Conservation (phyloP, 2,113 vertebrate genomes). For the Psettodes erumei region DNA sequence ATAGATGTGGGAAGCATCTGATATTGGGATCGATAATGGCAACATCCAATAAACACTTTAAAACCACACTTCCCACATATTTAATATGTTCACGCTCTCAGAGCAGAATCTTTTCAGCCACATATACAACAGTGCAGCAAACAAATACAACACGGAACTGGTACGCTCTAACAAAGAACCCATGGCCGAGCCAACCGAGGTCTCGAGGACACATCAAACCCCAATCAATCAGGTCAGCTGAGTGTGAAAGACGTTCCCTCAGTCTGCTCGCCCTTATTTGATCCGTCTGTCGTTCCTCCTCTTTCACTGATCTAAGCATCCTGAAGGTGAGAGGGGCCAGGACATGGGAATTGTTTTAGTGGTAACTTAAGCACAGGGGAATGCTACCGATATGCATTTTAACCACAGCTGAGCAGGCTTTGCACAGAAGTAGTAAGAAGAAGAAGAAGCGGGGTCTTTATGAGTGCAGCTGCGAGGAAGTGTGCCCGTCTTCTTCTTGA, state of each 20-base stretch:
- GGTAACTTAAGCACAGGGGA: slow-evolving; percentile 8
- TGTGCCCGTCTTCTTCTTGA: not conserved
- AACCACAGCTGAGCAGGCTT: not conserved
- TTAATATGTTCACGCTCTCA: not conserved
- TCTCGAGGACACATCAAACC: slow-evolving; percentile 56
- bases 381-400: not conserved
- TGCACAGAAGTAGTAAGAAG: not conserved
- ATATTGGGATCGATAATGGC: slow-evolving; percentile 24
- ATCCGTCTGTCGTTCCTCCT: slow-evolving; percentile 19
- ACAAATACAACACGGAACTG: not conserved
- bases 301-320: not conserved
- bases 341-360: slow-evolving; percentile 9
- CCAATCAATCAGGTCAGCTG: slow-evolving; percentile 34
- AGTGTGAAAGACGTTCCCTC: slow-evolving; percentile 32
- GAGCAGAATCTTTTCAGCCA: not conserved
- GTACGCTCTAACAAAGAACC: not conserved
- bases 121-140: not conserved
- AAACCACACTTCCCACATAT: slow-evolving; percentile 11
- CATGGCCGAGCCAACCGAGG: not conserved
- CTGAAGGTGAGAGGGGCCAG: slow-evolving; percentile 11
- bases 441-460: not conserved
- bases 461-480: not conserved
- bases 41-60: slow-evolving; percentile 15
- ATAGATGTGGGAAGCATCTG: slow-evolving; percentile 18
- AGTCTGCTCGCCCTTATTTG: slow-evolving; percentile 39